Percentiles rank a stretch among this genome's conserved stretches.
These are phyloP conservation scores for Ictidomys tridecemlineatus DNA, from an alignment of 2,113 vertebrate genomes.

Conservation along the genomic window DNA sequence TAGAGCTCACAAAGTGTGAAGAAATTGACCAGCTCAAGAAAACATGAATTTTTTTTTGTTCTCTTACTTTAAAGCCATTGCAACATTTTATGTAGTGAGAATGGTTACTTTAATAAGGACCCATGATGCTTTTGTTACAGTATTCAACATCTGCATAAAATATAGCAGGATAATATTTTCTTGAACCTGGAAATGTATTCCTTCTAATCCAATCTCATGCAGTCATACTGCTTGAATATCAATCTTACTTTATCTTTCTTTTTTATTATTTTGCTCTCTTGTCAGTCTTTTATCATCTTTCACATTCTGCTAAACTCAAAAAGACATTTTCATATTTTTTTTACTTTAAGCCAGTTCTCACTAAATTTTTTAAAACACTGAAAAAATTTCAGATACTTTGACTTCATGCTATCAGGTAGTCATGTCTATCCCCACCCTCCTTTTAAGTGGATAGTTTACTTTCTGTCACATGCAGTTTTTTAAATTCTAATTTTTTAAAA, in stretches of 20 bases:
- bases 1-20: neutral
- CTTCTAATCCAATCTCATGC: neutral
- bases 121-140: neutral
- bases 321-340: slow-evolving; percentile 37
- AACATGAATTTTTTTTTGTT: neutral
- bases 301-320: slow-evolving; percentile 10
- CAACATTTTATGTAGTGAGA: slow-evolving; percentile 36
- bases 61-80: slow-evolving; percentile 37
- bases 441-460: neutral
- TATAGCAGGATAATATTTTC: neutral
- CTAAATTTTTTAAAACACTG: slow-evolving; percentile 27
- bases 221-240: slow-evolving; percentile 19
- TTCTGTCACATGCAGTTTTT: slow-evolving; percentile 14
- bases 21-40: neutral
- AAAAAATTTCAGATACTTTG: neutral
- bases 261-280: slow-evolving; percentile 14
- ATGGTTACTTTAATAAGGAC: neutral
- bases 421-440: neutral
- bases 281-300: slow-evolving; percentile 2
- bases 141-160: slow-evolving; percentile 1
- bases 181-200: neutral
- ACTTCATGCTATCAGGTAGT: neutral
- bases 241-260: slow-evolving; percentile 24
- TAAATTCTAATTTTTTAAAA: slow-evolving; percentile 50
- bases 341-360: neutral